Evolutionary conservation across 2,113 vertebrate species (phyloP).

Genomic region (Nesoenas mayeri): DNA sequence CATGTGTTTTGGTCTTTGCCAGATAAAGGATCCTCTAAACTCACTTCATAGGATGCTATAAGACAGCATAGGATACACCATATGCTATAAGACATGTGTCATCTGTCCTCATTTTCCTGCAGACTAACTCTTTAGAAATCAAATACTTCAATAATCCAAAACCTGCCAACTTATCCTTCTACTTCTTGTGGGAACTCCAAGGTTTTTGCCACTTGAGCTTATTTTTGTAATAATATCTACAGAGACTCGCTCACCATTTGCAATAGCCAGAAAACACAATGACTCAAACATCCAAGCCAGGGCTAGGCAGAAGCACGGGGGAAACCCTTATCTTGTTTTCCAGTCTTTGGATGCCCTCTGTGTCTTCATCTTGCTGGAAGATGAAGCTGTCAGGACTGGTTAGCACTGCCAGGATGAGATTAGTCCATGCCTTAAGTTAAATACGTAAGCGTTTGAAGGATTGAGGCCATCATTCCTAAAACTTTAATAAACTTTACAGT

Average conservation of each 20-base stretch:
- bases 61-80: too few species aligned
- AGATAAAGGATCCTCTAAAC: neutral
- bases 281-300: neutral
- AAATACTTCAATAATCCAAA: neutral
- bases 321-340: neutral
- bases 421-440: slow-evolving; percentile 35
- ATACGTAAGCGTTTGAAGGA: slow-evolving; percentile 38
- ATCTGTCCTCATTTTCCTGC: neutral
- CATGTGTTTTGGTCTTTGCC: neutral
- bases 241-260: neutral
- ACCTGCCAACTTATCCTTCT: neutral
- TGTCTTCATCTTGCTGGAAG: neutral
- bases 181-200: neutral
- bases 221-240: neutral
- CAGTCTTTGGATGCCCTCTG: neutral
- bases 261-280: neutral
- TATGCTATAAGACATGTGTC: accelerated
- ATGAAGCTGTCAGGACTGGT: neutral
- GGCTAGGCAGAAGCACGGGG: neutral
- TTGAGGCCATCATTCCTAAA: slow-evolving; percentile 73
- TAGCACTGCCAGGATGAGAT: neutral
- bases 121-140: neutral
- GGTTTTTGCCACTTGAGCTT: neutral
- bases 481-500: slow-evolving; percentile 63
- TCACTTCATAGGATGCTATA: accelerated